phyloP scores from a whole-genome alignment of 2,888 invertebrate species.

The Standfussiana lucernea region DNA sequence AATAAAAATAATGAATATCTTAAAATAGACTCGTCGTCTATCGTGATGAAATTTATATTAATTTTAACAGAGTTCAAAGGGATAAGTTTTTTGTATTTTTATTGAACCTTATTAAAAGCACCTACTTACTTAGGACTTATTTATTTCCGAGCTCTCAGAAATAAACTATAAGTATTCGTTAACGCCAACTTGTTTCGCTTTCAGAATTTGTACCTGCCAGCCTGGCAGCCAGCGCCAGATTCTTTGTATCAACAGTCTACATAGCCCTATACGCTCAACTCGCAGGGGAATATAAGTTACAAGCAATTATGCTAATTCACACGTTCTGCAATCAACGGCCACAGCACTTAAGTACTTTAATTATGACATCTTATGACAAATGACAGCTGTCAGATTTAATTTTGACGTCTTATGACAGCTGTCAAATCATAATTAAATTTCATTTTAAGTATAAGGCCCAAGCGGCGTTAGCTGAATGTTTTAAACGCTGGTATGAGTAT shows the following conservation, averaged over 20 bases:
- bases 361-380: constrained; percentile 14
- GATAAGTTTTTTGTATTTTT: not conserved
- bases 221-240: not conserved
- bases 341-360: constrained; percentile 7
- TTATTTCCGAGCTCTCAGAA: not conserved
- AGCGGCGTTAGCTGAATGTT: not conserved
- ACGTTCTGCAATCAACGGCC: constrained; percentile 40
- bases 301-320: constrained; percentile 23
- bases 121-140: not conserved
- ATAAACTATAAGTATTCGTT: too few relatives aligned
- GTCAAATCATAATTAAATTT: constrained; percentile 31
- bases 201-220: not conserved
- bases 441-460: not conserved
- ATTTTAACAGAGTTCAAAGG: constrained; percentile 5
- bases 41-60: not conserved
- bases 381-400: constrained; percentile 43
- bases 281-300: constrained; percentile 1
- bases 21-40: constrained; percentile 17
- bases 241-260: not conserved
- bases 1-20: constrained; percentile 31
- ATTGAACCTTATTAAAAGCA: not conserved
- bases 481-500: not conserved
- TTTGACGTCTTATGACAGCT: constrained; percentile 23
- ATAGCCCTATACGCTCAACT: not conserved
- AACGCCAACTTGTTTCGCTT: not conserved